These are phyloP conservation scores for Pseudocheirus occidentalis DNA, from an alignment of 2,797 vertebrate species.

Conservation along the genomic window DNA sequence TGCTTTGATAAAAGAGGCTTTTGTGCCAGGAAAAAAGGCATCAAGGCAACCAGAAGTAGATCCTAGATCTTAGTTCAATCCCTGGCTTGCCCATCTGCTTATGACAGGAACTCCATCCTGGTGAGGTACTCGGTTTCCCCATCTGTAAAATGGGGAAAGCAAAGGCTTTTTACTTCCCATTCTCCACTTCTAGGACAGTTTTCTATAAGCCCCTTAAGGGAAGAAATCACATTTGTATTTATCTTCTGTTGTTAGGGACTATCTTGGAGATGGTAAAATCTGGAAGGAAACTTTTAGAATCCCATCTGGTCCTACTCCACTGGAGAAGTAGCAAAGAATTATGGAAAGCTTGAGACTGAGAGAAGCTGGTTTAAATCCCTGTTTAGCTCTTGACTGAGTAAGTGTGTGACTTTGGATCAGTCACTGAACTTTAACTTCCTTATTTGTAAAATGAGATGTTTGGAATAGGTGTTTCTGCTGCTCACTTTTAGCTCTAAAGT, in stretches of 20 bases:
- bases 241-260: background rate
- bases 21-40: background rate
- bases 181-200: background rate
- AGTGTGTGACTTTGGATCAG: background rate
- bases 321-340: background rate
- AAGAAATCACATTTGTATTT: background rate
- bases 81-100: background rate
- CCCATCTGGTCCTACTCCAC: background rate
- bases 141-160: background rate
- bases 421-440: background rate
- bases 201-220: background rate
- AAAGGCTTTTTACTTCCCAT: background rate
- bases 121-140: background rate
- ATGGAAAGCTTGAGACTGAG: background rate
- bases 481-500: background rate
- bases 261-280: background rate
- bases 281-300: background rate
- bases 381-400: background rate
- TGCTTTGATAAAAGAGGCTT: background rate
- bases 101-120: background rate
- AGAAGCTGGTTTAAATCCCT: background rate
- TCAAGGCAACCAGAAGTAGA: background rate
- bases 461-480: background rate
- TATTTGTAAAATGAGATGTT: background rate
- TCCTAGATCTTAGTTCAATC: conserved; percentile 1